These are phyloP conservation scores for Heterohyrax brucei DNA, from an alignment of 2,797 vertebrate species.

Conservation along the genomic window DNA sequence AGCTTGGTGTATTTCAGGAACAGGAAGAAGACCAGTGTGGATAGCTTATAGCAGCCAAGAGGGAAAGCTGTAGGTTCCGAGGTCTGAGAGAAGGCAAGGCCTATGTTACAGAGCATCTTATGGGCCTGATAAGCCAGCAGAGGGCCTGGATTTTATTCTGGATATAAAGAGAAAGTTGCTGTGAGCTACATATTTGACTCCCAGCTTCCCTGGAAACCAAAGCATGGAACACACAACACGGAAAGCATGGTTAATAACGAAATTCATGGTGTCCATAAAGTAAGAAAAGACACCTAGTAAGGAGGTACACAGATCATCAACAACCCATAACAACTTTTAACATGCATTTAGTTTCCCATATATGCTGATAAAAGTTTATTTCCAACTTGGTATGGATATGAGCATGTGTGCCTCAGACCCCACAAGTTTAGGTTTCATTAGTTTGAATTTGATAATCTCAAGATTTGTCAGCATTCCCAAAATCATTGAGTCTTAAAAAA, in stretches of 20 bases:
- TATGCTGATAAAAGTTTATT: background rate
- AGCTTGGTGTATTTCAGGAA: background rate
- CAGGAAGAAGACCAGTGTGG: background rate
- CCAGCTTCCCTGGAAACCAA: background rate
- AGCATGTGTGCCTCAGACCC: background rate
- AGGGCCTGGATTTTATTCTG: constrained; percentile 4
- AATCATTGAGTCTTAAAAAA: constrained; percentile 50
- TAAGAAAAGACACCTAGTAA: background rate
- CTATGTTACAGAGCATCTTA: background rate
- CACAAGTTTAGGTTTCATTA: constrained; percentile 26
- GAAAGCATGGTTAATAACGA: background rate
- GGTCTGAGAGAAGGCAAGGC: background rate
- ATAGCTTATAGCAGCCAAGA: background rate
- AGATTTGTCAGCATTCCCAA: background rate
- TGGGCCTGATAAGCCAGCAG: background rate
- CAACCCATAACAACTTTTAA: background rate
- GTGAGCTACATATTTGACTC: background rate
- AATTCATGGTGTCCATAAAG: background rate
- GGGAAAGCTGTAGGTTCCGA: background rate
- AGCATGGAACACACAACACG: background rate
- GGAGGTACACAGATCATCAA: background rate
- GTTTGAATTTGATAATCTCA: constrained; percentile 14
- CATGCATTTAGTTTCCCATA: background rate
- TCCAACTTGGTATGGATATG: background rate
- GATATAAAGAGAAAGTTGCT: constrained; percentile 21